A percentile compares a stretch with the other conserved stretches of the same genome.
These are phyloP conservation scores for Platalea minor DNA, from an alignment of 2,797 vertebrate genomes.

Conservation along the genomic window DNA sequence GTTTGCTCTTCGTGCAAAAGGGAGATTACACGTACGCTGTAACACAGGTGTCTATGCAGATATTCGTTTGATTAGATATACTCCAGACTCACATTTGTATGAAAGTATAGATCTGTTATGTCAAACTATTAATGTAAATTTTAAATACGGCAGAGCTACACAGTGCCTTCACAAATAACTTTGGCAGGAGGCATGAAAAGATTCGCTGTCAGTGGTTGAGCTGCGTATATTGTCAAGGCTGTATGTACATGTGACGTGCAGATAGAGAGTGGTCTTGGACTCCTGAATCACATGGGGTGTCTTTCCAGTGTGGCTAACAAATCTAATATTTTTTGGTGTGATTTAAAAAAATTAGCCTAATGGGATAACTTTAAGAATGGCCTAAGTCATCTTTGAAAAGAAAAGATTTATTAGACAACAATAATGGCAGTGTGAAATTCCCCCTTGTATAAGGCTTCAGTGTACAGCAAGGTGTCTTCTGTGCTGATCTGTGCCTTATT, in stretches of 20 bases:
- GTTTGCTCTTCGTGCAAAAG: not conserved
- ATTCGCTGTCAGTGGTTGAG: not conserved
- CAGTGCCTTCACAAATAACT: not conserved
- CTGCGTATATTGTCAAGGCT: not conserved
- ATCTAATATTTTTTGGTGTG: not conserved
- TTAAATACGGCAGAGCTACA: not conserved
- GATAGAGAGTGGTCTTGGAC: not conserved
- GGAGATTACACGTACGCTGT: not conserved
- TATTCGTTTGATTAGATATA: not conserved
- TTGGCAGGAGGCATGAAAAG: not conserved
- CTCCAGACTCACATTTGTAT: not conserved
- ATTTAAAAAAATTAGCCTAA: not conserved
- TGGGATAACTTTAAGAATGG: not conserved
- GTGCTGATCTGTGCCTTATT: not conserved
- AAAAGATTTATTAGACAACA: not conserved
- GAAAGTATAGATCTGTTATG: not conserved
- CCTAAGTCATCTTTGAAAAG: not conserved
- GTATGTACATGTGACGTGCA: not conserved
- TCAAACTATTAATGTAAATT: not conserved
- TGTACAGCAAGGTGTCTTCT: not conserved
- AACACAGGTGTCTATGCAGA: not conserved
- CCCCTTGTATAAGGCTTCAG: not conserved
- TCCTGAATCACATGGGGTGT: not conserved
- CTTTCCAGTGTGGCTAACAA: slow-evolving; percentile 4
- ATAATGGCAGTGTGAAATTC: not conserved